A percentile compares a stretch with the other conserved stretches of the same genome.
phyloP scores from a whole-genome alignment of 1,140 invertebrate species.

The Lepidurus apus region DNA sequence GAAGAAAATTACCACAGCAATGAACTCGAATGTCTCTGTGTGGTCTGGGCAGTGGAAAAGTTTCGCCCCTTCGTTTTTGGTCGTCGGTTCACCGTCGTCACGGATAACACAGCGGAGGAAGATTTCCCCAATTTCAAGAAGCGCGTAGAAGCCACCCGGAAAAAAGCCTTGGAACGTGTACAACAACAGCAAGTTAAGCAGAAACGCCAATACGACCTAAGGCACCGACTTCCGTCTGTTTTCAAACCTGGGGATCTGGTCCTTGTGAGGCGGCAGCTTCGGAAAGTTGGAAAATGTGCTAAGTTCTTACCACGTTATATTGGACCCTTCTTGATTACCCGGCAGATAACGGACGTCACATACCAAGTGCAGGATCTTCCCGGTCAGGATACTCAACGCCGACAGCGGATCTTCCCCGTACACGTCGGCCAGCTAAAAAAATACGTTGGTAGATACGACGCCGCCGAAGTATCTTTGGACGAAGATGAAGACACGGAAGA shows the following conservation, averaged over 20 bases:
- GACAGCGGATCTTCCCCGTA: too few relatives aligned
- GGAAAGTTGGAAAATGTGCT: neutral
- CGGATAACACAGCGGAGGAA: constrained; percentile 44
- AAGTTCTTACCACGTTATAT: constrained; percentile 6
- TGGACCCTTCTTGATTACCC: neutral
- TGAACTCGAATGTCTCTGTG: constrained; percentile 38
- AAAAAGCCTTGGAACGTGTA: neutral
- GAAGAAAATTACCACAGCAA: too few relatives aligned
- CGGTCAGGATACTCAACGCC: too few relatives aligned
- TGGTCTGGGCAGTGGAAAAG: constrained; percentile 42
- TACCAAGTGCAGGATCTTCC: too few relatives aligned
- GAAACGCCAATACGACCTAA: neutral
- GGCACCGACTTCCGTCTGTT: too few relatives aligned
- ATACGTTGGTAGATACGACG: too few relatives aligned
- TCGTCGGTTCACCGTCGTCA: constrained; percentile 44
- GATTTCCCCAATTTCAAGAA: neutral
- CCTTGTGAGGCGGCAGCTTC: neutral
- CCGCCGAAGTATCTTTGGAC: too few relatives aligned
- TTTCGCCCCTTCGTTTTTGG: constrained; percentile 44
- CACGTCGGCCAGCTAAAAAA: too few relatives aligned
- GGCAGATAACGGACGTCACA: too few relatives aligned
- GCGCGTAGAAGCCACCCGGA: neutral
- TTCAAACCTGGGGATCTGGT: constrained; percentile 15
- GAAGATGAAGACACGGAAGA: too few relatives aligned
- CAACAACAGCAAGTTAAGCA: neutral